Base-by-base conservation (phyloP, 1,140 invertebrate species). In the Drosophila rufa region DNA sequence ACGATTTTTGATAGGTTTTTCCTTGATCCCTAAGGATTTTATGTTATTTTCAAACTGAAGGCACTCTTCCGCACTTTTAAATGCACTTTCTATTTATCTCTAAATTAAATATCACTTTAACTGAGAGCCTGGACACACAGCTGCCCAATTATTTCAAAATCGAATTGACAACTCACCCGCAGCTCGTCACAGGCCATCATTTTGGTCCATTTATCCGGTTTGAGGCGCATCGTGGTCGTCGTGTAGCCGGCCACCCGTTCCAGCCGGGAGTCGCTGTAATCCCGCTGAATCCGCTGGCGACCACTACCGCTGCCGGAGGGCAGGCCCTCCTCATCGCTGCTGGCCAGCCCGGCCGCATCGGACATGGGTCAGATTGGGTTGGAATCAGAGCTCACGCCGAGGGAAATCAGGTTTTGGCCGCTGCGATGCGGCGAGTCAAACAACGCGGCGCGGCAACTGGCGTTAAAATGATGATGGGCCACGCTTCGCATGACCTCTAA, bases 171-270 rank as follows among this genome's bases (percentile, higher is more conserved):
- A 80, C 85, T 84, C 59, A 92, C 91, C 60, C 89, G 87, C 60
- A 90, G 75, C 48, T 87, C 96, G 42, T 96, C 95, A 25, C 94
- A 94, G 64, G 93, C 93, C 80, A 96, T 95, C 95, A 97, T 95
- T 93, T 96, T 96, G 46, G 93, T 92, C 96, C 96, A 97, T 94
- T 95, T 96, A 57, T 97, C 96, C 46, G 94, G 92, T 93, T 97
- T 97, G 27, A 97, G 91, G 87, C 94, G 94, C 79, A 96, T 92
- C 15, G 95, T 94, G 87, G 95, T 95, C 43, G 94, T 80, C 40
- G 91, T 92, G 42, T 91, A 92, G 64, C 59, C 55, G 42, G 89
- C 79, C 60, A 92, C 80, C 45, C 84, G 82, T 19, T 92, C 92
- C 61, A 92, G 43, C 9, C 91, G 82, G n/a, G 75, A 64, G 64